Evolutionary conservation across 64 coral and sea anemone genomes (phyloP), one percentile per base, ranked within the genome.

Genomic region (Hydrozoanthus tunicans): DNA sequence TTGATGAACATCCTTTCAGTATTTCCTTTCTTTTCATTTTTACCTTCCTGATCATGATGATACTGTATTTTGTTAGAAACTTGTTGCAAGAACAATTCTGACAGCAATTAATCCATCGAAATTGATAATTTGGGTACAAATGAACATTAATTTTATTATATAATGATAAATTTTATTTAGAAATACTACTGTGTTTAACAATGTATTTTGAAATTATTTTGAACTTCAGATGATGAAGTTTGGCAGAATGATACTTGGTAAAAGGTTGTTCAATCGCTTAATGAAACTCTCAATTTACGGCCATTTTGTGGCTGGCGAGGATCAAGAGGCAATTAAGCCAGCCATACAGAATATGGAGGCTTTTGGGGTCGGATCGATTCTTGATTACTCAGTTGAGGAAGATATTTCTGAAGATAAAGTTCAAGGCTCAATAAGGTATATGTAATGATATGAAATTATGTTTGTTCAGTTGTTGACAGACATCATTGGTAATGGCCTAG

Each of bases 271-370:
- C 53, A 90, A 83, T 60, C 60, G 5, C 13, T n/a, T 96, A 27
- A 95, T 99, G 97, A 99, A 99, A 70, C 58, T 77, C 6, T 79
- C 97, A 15, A 94, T 99, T 81, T 99, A 99, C 86, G 97, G 97
- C 12, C 97, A 99, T 90, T 99, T 99, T 96, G 97, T 99, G 26
- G 97, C 94, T 63, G 97, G 97, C 14, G 97, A 99, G 83, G 94
- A 99, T 77, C 93, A 95, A 24, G 94, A 95, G 6, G 51, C 84
- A 68, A 93, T 99, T 13, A 99, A 99, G 71, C 94, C 97, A 6
- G 89, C 86, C 3, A 93, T 96, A 61, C 51, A 85, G 27, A 95
- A 81, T 68, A 73, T 99, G 62, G 72, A 99, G 54, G 79, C 89
- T 15, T 96, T 95, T 90, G 97, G 97, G 25, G 97, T 99, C 9